A percentile compares a stretch with the other conserved stretches of the same genome.
Evolutionary conservation across 2,113 vertebrate genomes (phyloP).

Genomic region (Calyptomena viridis): DNA sequence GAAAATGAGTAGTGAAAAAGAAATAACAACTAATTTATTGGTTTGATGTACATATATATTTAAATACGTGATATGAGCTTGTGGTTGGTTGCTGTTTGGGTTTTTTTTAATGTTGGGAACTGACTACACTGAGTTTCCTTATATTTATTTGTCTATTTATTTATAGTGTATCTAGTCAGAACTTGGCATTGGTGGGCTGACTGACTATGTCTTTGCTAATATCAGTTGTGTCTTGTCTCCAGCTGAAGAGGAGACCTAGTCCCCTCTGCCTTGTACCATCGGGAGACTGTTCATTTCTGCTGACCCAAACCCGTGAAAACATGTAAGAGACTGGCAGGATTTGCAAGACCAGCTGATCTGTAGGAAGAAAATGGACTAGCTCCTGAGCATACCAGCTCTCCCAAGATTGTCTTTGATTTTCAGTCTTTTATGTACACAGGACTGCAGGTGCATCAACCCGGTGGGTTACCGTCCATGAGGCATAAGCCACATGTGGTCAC

Average conservation of each 20-base stretch:
- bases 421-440: neutral
- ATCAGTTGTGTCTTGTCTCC: neutral
- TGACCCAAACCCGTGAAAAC: neutral
- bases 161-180: neutral
- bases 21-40: neutral
- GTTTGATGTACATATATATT: neutral
- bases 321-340: neutral
- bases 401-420: neutral
- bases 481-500: neutral
- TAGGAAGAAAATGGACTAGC: neutral
- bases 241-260: neutral
- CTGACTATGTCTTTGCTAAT: neutral
- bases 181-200: neutral
- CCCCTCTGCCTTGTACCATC: neutral
- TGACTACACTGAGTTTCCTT: neutral
- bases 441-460: neutral
- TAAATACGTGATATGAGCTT: neutral
- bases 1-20: neutral
- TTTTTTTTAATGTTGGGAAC: neutral
- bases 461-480: neutral
- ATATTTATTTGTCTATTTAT: neutral
- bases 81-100: neutral
- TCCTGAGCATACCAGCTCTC: neutral
- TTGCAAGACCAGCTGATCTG: neutral
- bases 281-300: neutral